phyloP scores from a whole-genome alignment of 2,113 vertebrate genomes.

The Barnardius zonarius region DNA sequence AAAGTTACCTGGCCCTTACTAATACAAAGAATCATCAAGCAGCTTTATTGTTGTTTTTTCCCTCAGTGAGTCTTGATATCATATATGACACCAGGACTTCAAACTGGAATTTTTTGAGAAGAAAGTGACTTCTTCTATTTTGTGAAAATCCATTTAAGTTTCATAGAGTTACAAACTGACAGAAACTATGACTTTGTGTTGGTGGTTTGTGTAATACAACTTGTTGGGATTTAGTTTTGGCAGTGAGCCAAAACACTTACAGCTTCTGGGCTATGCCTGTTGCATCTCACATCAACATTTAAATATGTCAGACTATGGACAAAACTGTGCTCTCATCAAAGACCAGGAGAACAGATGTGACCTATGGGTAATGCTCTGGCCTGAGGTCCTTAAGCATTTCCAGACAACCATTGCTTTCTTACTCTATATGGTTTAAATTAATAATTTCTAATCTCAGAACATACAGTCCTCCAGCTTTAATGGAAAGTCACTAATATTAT shows the following conservation, averaged over 20 bases:
- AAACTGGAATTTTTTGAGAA: not conserved
- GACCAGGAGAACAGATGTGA: not conserved
- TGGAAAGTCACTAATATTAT: not conserved
- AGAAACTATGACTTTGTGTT: not conserved
- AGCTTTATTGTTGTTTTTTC: not conserved
- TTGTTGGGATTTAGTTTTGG: not conserved
- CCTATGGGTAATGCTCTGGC: not conserved
- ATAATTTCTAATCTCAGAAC: not conserved
- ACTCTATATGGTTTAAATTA: not conserved
- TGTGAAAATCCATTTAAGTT: not conserved
- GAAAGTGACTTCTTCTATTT: not conserved
- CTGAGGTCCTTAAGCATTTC: not conserved
- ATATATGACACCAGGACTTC: not conserved
- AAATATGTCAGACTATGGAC: not conserved
- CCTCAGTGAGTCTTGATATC: not conserved
- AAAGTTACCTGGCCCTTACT: not conserved
- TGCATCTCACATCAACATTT: not conserved
- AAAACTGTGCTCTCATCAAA: not conserved
- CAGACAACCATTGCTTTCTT: not conserved
- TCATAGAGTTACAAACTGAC: not conserved
- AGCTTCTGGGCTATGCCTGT: not conserved
- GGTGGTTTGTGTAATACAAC: not conserved
- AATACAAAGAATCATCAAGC: not conserved
- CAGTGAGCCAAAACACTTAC: not conserved
- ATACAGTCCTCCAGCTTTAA: not conserved